Percentiles rank a stretch among this genome's conserved stretches.
These are phyloP conservation scores for Exocentrus adspersus DNA, from an alignment of 2,888 invertebrate species.

Conservation along the genomic window DNA sequence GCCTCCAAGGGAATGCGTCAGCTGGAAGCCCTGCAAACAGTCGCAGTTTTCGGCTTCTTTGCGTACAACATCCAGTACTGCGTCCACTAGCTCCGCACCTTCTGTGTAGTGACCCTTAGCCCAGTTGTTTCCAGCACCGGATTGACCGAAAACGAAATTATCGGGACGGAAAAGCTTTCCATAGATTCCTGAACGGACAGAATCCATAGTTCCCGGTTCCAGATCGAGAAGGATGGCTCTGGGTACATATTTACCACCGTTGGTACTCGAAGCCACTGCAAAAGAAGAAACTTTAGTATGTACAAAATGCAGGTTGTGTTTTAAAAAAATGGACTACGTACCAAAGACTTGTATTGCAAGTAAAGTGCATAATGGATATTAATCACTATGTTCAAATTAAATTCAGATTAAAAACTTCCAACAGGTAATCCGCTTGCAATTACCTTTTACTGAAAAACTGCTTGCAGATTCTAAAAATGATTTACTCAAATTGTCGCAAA, in stretches of 20 bases:
- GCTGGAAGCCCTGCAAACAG: conserved; percentile 86
- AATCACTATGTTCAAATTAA: no score
- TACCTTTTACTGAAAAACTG: no score
- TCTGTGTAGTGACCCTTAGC: conserved; percentile 92
- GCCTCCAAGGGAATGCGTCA: conserved; percentile 93
- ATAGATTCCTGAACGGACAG: conserved; percentile 85
- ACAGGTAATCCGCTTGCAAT: no score
- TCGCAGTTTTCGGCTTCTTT: conserved; percentile 93
- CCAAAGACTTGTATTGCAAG: no score
- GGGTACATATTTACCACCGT: conserved; percentile 77
- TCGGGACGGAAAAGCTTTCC: conserved; percentile 92
- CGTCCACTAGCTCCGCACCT: conserved; percentile 86
- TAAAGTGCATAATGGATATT: no score
- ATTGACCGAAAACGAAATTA: conserved; percentile 83
- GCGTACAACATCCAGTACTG: conserved; percentile 84
- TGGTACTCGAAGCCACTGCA: conserved; percentile 46
- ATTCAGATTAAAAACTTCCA: no score
- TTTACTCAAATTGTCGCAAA: no score
- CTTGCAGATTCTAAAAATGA: no score
- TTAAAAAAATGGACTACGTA: no score
- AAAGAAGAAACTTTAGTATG: background rate
- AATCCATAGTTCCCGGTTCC: conserved; percentile 90
- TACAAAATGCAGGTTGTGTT: no score
- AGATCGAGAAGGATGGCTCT: conserved; percentile 78
- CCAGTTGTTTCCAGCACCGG: conserved; percentile 89